These are phyloP conservation scores for Furcula furcula DNA, from an alignment of 2,888 invertebrate genomes.

Conservation along the genomic window DNA sequence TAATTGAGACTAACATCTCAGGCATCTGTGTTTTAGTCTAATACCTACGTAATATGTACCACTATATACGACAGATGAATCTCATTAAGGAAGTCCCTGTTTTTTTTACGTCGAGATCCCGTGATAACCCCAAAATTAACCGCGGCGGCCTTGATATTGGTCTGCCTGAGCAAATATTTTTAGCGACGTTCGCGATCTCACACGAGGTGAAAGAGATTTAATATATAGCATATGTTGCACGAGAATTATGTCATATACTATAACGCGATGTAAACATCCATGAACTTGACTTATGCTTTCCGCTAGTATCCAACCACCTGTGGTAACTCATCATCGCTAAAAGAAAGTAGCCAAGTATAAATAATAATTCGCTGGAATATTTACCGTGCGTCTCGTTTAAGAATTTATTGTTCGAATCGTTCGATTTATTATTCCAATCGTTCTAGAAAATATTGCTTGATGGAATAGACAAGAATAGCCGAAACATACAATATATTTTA, in stretches of 20 bases:
- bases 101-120: constrained; percentile 13
- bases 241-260: constrained; percentile 54
- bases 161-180: constrained; percentile 66
- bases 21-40: no score
- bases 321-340: no score
- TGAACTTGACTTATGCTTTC: constrained; percentile 37
- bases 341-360: constrained; percentile 1
- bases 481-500: no score
- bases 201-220: constrained; percentile 57
- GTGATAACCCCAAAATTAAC: constrained; percentile 41
- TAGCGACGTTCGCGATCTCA: constrained; percentile 59
- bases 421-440: no score
- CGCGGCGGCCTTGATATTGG: constrained; percentile 67
- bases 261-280: constrained; percentile 42
- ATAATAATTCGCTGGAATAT: not conserved
- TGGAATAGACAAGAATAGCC: not conserved
- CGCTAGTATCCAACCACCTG: no score
- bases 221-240: constrained; percentile 48
- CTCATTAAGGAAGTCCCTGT: not conserved
- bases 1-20: constrained; percentile 28
- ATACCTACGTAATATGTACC: no score
- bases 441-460: not conserved
- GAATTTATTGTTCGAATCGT: no score
- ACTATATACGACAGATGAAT: no score
- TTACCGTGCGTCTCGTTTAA: not conserved